Evolutionary conservation across 2,797 vertebrate species (phyloP).

Genomic region (Smutsia temminckii): DNA sequence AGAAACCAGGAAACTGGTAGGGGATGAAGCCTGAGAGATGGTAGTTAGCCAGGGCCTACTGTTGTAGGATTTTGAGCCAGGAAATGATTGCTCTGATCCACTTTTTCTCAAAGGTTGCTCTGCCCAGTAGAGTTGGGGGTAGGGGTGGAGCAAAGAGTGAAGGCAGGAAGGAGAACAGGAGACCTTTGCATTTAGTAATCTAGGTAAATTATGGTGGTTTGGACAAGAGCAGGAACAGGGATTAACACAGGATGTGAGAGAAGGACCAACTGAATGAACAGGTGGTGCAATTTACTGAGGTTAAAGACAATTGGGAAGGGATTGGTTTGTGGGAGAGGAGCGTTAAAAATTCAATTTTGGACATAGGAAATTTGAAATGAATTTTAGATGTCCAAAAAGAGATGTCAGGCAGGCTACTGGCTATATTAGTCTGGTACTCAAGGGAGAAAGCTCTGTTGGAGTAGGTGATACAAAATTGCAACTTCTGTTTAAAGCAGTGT

Average conservation of each 20-base stretch:
- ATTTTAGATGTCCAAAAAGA: neutral
- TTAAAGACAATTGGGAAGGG: neutral
- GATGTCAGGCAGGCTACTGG: neutral
- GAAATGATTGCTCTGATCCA: neutral
- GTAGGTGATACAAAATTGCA: neutral
- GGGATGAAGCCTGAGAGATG: neutral
- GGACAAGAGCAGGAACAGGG: neutral
- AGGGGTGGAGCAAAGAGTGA: neutral
- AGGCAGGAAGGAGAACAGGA: neutral
- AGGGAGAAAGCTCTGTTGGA: neutral
- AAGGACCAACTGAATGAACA: neutral
- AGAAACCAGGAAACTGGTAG: neutral
- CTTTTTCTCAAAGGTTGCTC: neutral
- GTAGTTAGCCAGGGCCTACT: neutral
- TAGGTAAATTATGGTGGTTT: neutral
- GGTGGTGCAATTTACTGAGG: neutral
- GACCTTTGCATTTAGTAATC: neutral
- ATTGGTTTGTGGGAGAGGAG: neutral
- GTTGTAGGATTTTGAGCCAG: neutral
- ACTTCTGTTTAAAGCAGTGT: neutral
- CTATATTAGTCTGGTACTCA: neutral
- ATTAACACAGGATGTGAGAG: neutral
- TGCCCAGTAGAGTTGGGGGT: neutral
- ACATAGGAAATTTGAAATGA: neutral
- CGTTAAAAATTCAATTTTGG: neutral